phyloP scores from a whole-genome alignment of 2,113 vertebrate species.

The Coracopsis vasa region DNA sequence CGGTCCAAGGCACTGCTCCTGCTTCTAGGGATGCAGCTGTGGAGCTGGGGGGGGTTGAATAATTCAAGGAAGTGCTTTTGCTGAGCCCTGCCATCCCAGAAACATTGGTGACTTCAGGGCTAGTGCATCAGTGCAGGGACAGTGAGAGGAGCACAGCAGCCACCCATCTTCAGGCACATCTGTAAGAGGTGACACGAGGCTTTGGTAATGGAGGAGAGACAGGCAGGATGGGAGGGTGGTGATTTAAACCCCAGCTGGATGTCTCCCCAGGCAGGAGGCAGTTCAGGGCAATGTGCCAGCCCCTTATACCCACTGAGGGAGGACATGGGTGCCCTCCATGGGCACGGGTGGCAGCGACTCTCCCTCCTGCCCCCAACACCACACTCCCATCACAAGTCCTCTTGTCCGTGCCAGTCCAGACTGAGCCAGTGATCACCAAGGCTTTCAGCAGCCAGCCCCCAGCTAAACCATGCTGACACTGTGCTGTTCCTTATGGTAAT shows the following conservation, averaged over 20 bases:
- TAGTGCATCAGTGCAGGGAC: background rate
- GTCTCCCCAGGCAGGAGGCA: no score
- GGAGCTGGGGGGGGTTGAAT: background rate
- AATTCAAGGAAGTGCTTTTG: background rate
- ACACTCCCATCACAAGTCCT: background rate
- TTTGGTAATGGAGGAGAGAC: background rate
- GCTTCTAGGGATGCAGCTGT: background rate
- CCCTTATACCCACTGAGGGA: accelerated
- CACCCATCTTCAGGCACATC: background rate
- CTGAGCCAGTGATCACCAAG: accelerated
- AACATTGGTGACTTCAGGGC: background rate
- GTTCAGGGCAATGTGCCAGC: background rate
- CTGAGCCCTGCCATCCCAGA: accelerated
- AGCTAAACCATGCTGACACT: background rate
- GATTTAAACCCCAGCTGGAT: background rate
- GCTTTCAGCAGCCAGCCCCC: background rate
- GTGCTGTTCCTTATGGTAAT: background rate
- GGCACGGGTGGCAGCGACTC: accelerated
- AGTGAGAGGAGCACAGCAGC: background rate
- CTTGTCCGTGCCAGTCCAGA: background rate
- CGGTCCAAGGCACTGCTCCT: accelerated
- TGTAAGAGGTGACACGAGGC: background rate
- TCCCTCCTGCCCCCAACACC: background rate
- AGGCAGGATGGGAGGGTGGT: background rate
- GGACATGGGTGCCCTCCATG: background rate